phyloP scores from a whole-genome alignment of 2,113 vertebrate species.

The Hiodon tergisus region DNA sequence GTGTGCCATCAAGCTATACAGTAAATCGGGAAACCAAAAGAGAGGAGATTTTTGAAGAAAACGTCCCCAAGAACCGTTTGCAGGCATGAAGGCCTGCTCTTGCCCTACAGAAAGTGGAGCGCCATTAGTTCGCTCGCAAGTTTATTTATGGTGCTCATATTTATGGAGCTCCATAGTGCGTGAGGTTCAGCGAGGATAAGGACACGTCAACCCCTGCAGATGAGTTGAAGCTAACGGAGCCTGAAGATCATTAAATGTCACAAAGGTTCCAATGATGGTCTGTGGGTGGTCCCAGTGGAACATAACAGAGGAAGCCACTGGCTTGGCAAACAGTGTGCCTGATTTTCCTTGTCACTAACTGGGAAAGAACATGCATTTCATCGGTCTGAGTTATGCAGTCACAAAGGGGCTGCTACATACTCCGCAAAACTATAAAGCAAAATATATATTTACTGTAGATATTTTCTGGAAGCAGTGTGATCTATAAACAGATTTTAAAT shows the following conservation, averaged over 20 bases:
- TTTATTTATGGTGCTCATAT: slow-evolving; percentile 5
- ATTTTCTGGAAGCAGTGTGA: not conserved
- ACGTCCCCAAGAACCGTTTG: not conserved
- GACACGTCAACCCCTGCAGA: slow-evolving; percentile 8
- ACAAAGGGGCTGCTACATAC: not conserved
- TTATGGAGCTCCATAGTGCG: not conserved
- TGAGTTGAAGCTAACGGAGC: slow-evolving; percentile 27
- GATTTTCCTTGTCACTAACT: not conserved
- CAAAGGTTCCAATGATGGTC: not conserved
- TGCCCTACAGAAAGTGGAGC: not conserved
- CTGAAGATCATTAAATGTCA: slow-evolving; percentile 35
- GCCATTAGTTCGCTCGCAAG: not conserved
- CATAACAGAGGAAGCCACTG: no score
- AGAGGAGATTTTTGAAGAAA: not conserved
- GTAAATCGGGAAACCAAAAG: not conserved
- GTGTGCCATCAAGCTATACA: not conserved
- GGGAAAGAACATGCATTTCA: not conserved
- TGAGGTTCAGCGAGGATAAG: not conserved
- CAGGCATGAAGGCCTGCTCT: not conserved
- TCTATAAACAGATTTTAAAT: not conserved
- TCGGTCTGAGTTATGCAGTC: not conserved
- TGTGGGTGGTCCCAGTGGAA: no score
- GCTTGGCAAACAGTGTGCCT: not conserved
- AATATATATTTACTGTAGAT: not conserved
- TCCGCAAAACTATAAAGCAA: not conserved